Conservation (phyloP, 2,797 vertebrate genomes). For the Molossus alvarezi region DNA sequence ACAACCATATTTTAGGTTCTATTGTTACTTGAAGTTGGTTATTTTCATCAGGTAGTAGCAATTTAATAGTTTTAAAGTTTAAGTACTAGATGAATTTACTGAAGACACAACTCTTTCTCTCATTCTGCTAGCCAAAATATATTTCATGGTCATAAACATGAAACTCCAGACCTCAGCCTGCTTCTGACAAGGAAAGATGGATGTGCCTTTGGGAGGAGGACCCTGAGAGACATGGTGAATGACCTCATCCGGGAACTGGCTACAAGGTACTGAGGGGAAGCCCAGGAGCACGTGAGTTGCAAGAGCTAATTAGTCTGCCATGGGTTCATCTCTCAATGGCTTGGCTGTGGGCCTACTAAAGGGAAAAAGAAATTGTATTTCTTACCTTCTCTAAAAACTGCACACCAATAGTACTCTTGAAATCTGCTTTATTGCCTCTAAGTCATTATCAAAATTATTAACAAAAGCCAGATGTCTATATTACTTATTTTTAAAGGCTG, state of each 20-base stretch:
- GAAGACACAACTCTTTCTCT: conserved; percentile 17
- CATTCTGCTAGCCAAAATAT: not conserved
- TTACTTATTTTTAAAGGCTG: not conserved
- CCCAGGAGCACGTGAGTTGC: not conserved
- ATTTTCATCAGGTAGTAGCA: conserved; percentile 42
- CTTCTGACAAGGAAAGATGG: conserved; percentile 33
- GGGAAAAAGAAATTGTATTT: not conserved
- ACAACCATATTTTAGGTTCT: not conserved
- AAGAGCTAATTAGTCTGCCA: not conserved
- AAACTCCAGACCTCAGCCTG: not conserved
- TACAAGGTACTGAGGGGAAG: not conserved
- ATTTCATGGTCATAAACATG: conserved; percentile 40
- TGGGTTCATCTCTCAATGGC: not conserved
- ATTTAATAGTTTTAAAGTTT: conserved; percentile 39
- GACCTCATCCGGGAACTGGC: not conserved
- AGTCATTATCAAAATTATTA: conserved; percentile 52
- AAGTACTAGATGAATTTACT: conserved; percentile 49
- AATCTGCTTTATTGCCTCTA: conserved; percentile 24
- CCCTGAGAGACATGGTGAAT: not conserved
- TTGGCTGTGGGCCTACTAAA: not conserved
- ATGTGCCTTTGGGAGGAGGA: not conserved
- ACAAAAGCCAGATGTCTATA: not conserved
- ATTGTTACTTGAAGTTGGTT: conserved; percentile 29
- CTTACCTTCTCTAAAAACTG: conserved; percentile 49
- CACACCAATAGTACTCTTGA: not conserved